These are phyloP conservation scores for Setophaga kirtlandii DNA, from an alignment of 2,113 vertebrate species.

Conservation along the genomic window DNA sequence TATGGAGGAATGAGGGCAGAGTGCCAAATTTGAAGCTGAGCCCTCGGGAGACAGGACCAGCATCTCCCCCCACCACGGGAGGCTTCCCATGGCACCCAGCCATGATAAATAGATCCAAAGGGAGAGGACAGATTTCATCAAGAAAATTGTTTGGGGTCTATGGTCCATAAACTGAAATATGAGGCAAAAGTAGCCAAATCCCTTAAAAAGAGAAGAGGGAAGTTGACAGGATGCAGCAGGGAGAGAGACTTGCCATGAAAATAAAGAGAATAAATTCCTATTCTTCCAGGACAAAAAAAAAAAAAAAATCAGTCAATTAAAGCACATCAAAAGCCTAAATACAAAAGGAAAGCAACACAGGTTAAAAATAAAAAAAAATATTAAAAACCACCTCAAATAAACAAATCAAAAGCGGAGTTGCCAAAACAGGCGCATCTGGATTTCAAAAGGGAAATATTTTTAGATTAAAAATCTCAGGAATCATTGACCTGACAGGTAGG, in stretches of 20 bases:
- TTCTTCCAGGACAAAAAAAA: not conserved
- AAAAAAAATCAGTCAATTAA: not conserved
- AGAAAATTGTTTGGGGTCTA: not conserved
- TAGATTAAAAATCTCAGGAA: slow-evolving; percentile 52
- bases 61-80: rapidly evolving
- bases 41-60: not conserved
- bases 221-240: not conserved
- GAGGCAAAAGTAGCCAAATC: not conserved
- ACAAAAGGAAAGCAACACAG: not conserved
- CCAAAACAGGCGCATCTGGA: slow-evolving; percentile 8
- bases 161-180: not conserved
- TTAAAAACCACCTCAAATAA: not conserved
- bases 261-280: not conserved
- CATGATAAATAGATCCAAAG: not conserved
- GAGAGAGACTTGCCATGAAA: not conserved
- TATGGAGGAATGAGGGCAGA: not conserved
- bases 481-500: slow-evolving; percentile 52
- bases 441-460: slow-evolving; percentile 58
- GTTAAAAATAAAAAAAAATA: not conserved
- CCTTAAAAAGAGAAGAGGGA: not conserved
- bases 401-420: not conserved
- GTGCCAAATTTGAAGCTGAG: not conserved
- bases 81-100: not conserved
- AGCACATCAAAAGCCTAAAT: slow-evolving; percentile 11
- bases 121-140: not conserved